These are phyloP conservation scores for Drosophila cardini DNA, from an alignment of 1,140 invertebrate genomes.

Conservation along the genomic window DNA sequence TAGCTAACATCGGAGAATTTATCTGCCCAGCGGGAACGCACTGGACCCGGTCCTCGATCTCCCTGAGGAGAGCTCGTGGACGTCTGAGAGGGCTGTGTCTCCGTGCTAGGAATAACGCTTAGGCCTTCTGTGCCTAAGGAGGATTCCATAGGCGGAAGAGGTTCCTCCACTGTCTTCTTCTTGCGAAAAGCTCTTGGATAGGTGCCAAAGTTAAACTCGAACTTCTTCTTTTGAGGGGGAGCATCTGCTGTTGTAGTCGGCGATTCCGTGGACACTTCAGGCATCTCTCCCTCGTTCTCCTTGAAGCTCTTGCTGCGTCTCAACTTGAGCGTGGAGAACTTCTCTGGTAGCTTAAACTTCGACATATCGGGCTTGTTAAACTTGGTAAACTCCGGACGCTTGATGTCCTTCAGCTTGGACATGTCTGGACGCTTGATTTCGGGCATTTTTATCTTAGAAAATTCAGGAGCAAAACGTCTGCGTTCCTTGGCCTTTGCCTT, in stretches of 20 bases:
- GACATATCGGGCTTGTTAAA: constrained; percentile 86
- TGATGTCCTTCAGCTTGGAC: constrained; percentile 86
- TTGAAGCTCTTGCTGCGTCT: constrained; percentile 82
- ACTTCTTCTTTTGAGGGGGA: constrained; percentile 85
- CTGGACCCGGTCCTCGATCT: constrained; percentile 83
- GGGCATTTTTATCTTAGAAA: constrained; percentile 86
- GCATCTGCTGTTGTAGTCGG: constrained; percentile 26
- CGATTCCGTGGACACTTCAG: constrained; percentile 43
- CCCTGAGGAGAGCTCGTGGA: constrained; percentile 85
- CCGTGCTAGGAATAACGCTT: constrained; percentile 80
- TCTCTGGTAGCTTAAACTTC: constrained; percentile 88
- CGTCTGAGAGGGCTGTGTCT: constrained; percentile 84
- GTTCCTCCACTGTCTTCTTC: constrained; percentile 86
- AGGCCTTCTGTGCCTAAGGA: constrained; percentile 79
- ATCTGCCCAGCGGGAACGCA: constrained; percentile 85
- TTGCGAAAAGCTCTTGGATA: constrained; percentile 90
- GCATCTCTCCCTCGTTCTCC: constrained; percentile 63
- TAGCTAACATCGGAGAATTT: constrained; percentile 85
- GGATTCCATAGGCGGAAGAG: constrained; percentile 53
- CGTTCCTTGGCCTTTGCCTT: constrained; percentile 81
- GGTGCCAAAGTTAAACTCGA: constrained; percentile 90
- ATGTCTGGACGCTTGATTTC: constrained; percentile 87
- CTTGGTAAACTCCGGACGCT: constrained; percentile 82
- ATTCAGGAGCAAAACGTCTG: constrained; percentile 77
- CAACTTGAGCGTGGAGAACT: constrained; percentile 78